Evolutionary conservation across 2,797 vertebrate species (phyloP).

Genomic region (Sciurus carolinensis): DNA sequence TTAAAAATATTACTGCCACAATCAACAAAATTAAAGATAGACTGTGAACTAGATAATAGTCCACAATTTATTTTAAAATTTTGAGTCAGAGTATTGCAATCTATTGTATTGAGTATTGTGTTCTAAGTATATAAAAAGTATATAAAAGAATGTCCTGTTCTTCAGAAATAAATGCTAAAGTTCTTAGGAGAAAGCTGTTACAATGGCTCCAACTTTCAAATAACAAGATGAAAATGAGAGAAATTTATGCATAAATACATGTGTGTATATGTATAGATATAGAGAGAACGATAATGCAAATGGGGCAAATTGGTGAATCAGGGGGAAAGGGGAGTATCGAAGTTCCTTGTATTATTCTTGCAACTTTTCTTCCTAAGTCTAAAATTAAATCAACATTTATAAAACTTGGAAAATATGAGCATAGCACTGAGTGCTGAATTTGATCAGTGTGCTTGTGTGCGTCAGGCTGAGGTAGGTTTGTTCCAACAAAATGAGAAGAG

Average conservation of each 20-base stretch:
- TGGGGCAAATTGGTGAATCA: background rate
- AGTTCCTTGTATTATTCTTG: background rate
- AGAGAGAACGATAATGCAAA: background rate
- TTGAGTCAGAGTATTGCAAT: background rate
- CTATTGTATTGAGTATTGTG: background rate
- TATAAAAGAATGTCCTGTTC: background rate
- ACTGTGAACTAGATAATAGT: background rate
- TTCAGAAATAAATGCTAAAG: background rate
- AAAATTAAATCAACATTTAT: conserved; percentile 48
- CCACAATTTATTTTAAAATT: background rate
- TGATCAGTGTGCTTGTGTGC: background rate
- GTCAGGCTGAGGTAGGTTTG: background rate
- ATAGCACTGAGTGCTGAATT: background rate
- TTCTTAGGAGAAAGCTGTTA: background rate
- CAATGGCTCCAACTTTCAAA: background rate
- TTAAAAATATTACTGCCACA: background rate
- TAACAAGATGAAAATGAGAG: background rate
- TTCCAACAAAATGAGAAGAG: background rate
- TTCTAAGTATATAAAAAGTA: background rate
- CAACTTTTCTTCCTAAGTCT: background rate
- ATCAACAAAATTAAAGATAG: background rate
- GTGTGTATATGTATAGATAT: background rate
- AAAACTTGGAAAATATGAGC: background rate
- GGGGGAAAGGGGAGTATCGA: background rate
- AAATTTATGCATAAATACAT: too few relatives aligned